Conservation (phyloP, 2,888 invertebrate genomes). For the Dryobotodes eremita region DNA sequence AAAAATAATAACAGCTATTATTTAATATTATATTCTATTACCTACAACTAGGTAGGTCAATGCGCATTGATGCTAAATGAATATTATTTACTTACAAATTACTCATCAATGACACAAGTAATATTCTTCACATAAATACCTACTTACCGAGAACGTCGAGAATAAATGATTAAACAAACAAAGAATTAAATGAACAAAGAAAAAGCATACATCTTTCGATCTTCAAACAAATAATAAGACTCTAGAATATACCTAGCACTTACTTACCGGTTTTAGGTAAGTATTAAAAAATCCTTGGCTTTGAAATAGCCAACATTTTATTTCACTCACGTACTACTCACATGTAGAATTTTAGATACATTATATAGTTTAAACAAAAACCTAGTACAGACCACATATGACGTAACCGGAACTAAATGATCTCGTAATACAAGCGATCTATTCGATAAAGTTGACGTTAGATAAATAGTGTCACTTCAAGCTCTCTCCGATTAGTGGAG, state of each 20-base stretch:
- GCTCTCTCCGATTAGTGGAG: slow-evolving; percentile 65
- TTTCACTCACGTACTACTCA: slow-evolving; percentile 38
- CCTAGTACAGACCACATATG: slow-evolving; percentile 53
- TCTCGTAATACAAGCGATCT: slow-evolving; percentile 58
- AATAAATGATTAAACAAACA: slow-evolving; percentile 30
- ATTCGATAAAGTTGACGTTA: slow-evolving; percentile 57
- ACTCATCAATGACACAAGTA: slow-evolving; percentile 35
- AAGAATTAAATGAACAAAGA: slow-evolving; percentile 14
- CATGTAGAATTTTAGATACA: neutral
- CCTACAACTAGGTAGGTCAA: slow-evolving; percentile 21
- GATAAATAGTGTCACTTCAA: slow-evolving; percentile 67
- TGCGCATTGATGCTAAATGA: slow-evolving; percentile 9
- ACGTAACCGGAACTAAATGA: slow-evolving; percentile 65
- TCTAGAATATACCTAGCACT: slow-evolving; percentile 22
- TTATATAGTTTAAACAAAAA: slow-evolving; percentile 17
- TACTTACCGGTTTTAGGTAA: neutral
- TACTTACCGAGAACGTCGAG: neutral
- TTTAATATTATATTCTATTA: neutral
- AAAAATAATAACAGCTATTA: neutral
- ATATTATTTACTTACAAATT: slow-evolving; percentile 51
- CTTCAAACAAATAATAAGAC: neutral
- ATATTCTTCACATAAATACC: slow-evolving; percentile 29
- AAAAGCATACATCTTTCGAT: slow-evolving; percentile 5
- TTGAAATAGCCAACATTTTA: slow-evolving; percentile 30
- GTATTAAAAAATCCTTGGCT: slow-evolving; percentile 17